Percentiles rank a stretch among this genome's conserved stretches.
phyloP scores from a whole-genome alignment of 1,140 invertebrate species.

The Penaeus vannamei region DNA sequence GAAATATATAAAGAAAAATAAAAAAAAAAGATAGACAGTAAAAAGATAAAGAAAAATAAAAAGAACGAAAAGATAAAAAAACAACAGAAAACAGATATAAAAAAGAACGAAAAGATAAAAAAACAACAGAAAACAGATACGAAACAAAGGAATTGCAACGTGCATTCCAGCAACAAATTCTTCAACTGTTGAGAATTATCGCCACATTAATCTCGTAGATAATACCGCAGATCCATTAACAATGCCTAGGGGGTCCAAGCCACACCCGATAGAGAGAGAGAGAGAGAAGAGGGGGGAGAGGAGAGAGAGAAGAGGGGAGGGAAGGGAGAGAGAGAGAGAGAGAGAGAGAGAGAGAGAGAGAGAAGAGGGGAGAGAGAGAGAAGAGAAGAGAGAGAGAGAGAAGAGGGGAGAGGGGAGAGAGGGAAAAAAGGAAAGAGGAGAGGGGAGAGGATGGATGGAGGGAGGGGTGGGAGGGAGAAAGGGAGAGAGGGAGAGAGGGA shows the following conservation, averaged over 20 bases:
- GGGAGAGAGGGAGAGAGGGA: conserved; percentile 16
- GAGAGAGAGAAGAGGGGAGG: conserved; percentile 5
- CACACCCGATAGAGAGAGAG: conserved; percentile 18
- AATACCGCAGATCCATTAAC: too few species aligned
- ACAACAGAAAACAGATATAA: background rate
- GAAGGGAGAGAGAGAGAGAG: conserved; percentile 35
- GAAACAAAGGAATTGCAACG: too few species aligned
- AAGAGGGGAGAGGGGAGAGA: background rate
- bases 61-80: background rate
- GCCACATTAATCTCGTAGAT: too few species aligned
- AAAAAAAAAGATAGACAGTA: background rate
- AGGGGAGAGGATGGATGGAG: background rate
- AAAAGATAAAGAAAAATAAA: background rate
- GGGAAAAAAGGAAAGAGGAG: background rate
- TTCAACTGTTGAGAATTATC: too few species aligned
- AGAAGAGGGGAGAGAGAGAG: conserved; percentile 26
- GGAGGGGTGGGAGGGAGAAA: conserved; percentile 4
- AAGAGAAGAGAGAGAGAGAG: background rate
- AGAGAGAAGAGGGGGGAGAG: conserved; percentile 3
- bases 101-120: too few species aligned
- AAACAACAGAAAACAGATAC: too few species aligned
- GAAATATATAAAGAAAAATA: background rate
- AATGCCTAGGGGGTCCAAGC: too few species aligned
- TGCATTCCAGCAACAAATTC: too few species aligned
- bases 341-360: background rate